Conservation (phyloP, 1,140 invertebrate species). For the Lepidurus couesii region DNA sequence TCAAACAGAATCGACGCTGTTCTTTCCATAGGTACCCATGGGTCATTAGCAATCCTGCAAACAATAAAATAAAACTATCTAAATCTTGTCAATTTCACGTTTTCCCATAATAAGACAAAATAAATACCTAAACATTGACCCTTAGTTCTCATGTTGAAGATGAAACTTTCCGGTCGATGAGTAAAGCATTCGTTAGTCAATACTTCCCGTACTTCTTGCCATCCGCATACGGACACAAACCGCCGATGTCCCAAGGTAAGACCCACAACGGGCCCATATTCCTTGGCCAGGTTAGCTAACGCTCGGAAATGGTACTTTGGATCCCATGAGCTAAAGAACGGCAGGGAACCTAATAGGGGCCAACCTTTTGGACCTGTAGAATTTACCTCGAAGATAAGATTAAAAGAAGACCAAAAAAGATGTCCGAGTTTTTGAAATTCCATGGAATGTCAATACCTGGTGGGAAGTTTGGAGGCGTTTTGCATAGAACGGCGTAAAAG, state of each 20-base stretch:
- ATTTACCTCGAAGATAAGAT: background rate
- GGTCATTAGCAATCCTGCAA: slow-evolving; percentile 28
- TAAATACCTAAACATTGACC: slow-evolving; percentile 23
- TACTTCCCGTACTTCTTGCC: slow-evolving; percentile 25
- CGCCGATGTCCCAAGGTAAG: slow-evolving; percentile 22
- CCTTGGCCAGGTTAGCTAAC: slow-evolving; percentile 10
- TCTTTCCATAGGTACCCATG: slow-evolving; percentile 44
- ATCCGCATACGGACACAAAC: slow-evolving; percentile 26
- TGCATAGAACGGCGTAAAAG: background rate
- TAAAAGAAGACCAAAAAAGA: background rate
- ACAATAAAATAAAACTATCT: background rate
- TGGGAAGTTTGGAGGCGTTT: background rate
- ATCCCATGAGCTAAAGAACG: background rate
- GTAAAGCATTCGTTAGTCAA: slow-evolving; percentile 23
- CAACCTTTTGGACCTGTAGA: background rate
- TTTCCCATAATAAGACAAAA: background rate
- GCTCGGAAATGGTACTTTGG: slow-evolving; percentile 25
- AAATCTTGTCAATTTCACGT: background rate
- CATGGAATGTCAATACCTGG: background rate
- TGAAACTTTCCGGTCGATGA: slow-evolving; percentile 25
- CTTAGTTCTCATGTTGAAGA: slow-evolving; percentile 28
- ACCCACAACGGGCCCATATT: slow-evolving; percentile 28
- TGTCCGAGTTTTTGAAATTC: background rate
- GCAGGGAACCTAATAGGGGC: background rate
- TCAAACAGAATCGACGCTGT: slow-evolving; percentile 62